A percentile compares a stretch with the other conserved stretches of the same genome.
phyloP scores from a whole-genome alignment of 2,113 vertebrate species.

The Chaetura pelagica region DNA sequence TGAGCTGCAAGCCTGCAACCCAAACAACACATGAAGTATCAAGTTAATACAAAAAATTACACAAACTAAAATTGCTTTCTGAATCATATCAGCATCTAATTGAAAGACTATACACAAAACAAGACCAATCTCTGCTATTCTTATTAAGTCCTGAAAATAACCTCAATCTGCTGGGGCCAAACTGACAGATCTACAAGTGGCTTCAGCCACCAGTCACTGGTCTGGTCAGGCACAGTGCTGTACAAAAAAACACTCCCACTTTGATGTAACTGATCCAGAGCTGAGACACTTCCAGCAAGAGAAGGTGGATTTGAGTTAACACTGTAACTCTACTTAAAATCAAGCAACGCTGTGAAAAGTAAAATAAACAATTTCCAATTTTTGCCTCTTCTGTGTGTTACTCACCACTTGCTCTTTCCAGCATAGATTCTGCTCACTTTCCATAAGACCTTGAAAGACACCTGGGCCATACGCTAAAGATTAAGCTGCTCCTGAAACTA shows the following conservation, averaged over 20 bases:
- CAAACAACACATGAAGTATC: not conserved
- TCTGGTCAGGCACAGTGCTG: not conserved
- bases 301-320: not conserved
- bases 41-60: not conserved
- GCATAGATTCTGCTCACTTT: not conserved
- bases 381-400: not conserved
- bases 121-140: not conserved
- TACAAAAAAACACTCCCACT: not conserved
- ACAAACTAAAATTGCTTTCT: not conserved
- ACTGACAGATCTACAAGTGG: not conserved
- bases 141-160: not conserved
- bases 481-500: slow-evolving; percentile 49
- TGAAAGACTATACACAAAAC: not conserved
- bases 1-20: not conserved
- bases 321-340: not conserved
- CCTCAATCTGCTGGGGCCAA: not conserved
- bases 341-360: not conserved
- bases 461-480: not conserved
- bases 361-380: not conserved
- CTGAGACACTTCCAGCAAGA: not conserved
- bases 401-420: not conserved
- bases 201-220: not conserved
- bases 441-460: not conserved
- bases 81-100: not conserved
- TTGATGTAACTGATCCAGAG: not conserved